Conservation (phyloP, 2,888 invertebrate species). For the Apamea monoglypha region DNA sequence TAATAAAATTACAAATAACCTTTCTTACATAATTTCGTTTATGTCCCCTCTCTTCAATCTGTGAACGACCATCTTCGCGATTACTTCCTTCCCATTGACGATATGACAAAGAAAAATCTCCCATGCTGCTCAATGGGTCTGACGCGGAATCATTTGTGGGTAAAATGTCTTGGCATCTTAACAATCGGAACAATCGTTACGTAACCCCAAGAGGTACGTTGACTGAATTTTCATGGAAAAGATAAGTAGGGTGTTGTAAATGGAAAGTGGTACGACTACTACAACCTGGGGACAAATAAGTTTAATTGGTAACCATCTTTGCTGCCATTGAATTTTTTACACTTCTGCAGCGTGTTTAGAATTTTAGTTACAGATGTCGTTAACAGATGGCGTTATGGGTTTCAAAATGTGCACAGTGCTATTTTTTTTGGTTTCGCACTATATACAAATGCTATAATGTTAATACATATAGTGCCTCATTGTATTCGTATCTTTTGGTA, state of each 20-base stretch:
- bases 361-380: slow-evolving; percentile 24
- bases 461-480: background rate
- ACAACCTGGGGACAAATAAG: slow-evolving; percentile 76
- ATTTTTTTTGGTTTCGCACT: background rate
- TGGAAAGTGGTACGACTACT: slow-evolving; percentile 68
- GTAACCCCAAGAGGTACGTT: slow-evolving; percentile 37
- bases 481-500: background rate
- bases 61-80: slow-evolving; percentile 48
- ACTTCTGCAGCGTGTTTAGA: slow-evolving; percentile 48
- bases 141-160: slow-evolving; percentile 50
- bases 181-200: slow-evolving; percentile 46
- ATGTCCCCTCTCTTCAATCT: slow-evolving; percentile 53
- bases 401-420: background rate
- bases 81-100: slow-evolving; percentile 62
- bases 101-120: slow-evolving; percentile 59
- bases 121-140: slow-evolving; percentile 33
- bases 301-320: slow-evolving; percentile 71
- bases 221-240: slow-evolving; percentile 66
- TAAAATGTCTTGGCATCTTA: slow-evolving; percentile 50
- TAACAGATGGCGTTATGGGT: slow-evolving; percentile 28
- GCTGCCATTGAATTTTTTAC: slow-evolving; percentile 53
- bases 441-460: background rate
- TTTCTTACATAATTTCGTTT: slow-evolving; percentile 51
- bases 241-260: slow-evolving; percentile 73
- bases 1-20: slow-evolving; percentile 53